Conservation (phyloP, 2,113 vertebrate species). For the Penelope pileata region DNA sequence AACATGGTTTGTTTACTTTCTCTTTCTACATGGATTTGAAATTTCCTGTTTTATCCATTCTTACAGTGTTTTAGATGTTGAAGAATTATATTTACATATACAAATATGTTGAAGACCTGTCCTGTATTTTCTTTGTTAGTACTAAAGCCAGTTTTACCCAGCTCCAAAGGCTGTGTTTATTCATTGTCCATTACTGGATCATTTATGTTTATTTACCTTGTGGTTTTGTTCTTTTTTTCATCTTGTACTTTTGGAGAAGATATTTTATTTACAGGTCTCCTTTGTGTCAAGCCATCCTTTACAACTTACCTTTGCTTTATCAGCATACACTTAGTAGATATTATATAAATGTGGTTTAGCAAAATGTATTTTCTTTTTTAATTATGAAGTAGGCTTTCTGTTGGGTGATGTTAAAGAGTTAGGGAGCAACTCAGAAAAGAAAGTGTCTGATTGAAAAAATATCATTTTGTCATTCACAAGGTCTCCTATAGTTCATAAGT, state of each 20-base stretch:
- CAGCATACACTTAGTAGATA: not conserved
- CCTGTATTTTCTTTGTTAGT: not conserved
- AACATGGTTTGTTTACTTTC: accelerated
- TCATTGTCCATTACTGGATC: not conserved
- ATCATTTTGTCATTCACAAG: not conserved
- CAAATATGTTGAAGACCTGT: not conserved
- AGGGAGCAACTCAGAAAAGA: not conserved
- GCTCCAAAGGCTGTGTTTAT: not conserved
- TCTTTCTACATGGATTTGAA: not conserved
- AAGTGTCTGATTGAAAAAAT: not conserved
- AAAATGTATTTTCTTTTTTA: not conserved
- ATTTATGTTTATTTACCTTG: not conserved
- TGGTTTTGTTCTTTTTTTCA: not conserved
- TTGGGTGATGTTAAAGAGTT: not conserved
- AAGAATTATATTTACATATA: no score
- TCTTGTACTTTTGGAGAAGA: not conserved
- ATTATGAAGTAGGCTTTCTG: not conserved
- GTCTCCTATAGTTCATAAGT: not conserved
- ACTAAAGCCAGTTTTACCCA: not conserved
- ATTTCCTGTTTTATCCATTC: not conserved
- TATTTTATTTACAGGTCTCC: not conserved
- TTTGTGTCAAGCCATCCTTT: not conserved
- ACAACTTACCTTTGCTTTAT: not conserved
- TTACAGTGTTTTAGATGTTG: not conserved
- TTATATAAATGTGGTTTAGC: not conserved